These are phyloP conservation scores for Callyntrura guangdongensis DNA, from an alignment of 2,888 invertebrate species.

Conservation along the genomic window DNA sequence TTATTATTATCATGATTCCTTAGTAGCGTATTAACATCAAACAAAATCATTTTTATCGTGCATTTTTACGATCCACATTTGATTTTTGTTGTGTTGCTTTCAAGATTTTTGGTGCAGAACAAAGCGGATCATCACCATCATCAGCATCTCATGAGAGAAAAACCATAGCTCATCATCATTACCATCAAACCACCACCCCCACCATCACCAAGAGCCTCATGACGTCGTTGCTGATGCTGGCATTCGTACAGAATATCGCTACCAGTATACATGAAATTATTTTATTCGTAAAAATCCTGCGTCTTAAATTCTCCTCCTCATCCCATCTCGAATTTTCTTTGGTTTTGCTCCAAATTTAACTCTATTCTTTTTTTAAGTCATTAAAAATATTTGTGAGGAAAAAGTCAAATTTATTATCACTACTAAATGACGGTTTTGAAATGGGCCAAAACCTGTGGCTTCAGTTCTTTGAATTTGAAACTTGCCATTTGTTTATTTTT, in stretches of 20 bases:
- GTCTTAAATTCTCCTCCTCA: neutral
- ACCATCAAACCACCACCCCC: conserved; percentile 26
- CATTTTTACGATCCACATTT: conserved; percentile 48
- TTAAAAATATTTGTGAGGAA: neutral
- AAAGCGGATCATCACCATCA: conserved; percentile 68
- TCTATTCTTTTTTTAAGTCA: neutral
- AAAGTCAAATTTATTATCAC: conserved; percentile 22
- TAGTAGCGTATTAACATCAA: conserved; percentile 5
- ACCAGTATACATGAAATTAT: neutral
- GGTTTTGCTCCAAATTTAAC: conserved; percentile 13
- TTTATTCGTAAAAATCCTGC: neutral
- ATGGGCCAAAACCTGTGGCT: neutral
- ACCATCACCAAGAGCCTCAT: conserved; percentile 26
- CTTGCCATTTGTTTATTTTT: neutral
- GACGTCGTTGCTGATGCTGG: conserved; percentile 35
- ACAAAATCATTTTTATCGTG: conserved; percentile 52
- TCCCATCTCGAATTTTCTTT: neutral
- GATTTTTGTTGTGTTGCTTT: conserved; percentile 57
- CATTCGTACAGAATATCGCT: conserved; percentile 18
- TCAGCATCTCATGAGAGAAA: neutral
- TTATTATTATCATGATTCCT: neutral
- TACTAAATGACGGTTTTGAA: neutral
- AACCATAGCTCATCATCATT: conserved; percentile 57
- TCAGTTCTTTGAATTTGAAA: no score
- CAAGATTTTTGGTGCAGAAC: conserved; percentile 74